phyloP scores from a whole-genome alignment of 2,113 vertebrate species.

The Oreochromis spilurus region DNA sequence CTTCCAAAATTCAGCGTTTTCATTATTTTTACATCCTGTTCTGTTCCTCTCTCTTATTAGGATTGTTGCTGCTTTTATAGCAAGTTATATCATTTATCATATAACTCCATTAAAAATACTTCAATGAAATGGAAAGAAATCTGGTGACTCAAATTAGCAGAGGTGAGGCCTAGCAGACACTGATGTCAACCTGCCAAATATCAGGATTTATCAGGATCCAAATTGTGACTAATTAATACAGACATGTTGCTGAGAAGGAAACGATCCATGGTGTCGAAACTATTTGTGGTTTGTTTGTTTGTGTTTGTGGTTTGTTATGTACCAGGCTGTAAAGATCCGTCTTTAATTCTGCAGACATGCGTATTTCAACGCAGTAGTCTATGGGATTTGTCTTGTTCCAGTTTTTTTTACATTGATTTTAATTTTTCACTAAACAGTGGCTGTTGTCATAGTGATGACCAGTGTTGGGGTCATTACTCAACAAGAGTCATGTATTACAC shows the following conservation, averaged over 20 bases:
- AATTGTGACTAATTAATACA: background rate
- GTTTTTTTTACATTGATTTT: background rate
- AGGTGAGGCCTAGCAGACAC: background rate
- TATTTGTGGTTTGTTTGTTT: background rate
- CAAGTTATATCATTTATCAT: background rate
- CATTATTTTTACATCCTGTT: background rate
- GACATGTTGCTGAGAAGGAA: background rate
- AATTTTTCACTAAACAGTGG: background rate
- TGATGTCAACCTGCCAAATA: background rate
- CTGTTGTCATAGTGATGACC: background rate
- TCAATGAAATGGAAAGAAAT: background rate
- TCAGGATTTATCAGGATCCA: background rate
- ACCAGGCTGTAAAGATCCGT: background rate
- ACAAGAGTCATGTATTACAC: background rate
- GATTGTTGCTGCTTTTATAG: background rate
- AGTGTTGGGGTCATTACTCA: background rate
- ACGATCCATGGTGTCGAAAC: background rate
- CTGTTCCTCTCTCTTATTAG: background rate
- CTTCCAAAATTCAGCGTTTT: background rate
- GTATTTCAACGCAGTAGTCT: fast-evolving
- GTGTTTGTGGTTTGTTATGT: background rate
- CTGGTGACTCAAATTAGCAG: background rate
- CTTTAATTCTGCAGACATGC: background rate
- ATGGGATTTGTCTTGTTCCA: background rate
- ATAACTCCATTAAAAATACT: background rate